These are phyloP conservation scores for Gortyna flavago DNA, from an alignment of 2,888 invertebrate genomes.

Conservation along the genomic window DNA sequence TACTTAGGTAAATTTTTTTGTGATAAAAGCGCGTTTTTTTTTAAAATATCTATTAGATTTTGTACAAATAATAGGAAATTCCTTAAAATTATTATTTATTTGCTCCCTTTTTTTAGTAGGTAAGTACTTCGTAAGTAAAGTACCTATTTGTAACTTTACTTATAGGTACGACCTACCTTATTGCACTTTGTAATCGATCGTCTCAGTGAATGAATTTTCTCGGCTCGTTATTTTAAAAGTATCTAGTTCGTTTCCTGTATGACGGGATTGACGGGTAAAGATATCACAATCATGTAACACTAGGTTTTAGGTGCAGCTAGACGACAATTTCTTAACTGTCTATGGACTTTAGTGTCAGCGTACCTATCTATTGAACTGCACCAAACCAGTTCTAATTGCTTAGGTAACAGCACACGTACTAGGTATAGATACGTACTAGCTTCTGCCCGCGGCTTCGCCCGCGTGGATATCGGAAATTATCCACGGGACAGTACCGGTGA, in stretches of 20 bases:
- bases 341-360: neutral
- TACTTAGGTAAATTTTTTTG: too few relatives aligned
- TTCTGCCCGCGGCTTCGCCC: too few relatives aligned
- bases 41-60: neutral
- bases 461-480: too few relatives aligned
- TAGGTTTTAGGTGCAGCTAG: neutral
- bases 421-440: neutral
- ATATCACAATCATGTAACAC: constrained; percentile 14
- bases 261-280: constrained; percentile 13
- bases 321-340: constrained; percentile 4
- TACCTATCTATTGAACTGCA: neutral
- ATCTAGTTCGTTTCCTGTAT: constrained; percentile 29
- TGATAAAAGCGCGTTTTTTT: too few relatives aligned
- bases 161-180: neutral
- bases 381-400: neutral
- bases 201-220: constrained; percentile 25
- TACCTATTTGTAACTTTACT: neutral
- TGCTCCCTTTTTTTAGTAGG: too few relatives aligned
- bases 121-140: neutral
- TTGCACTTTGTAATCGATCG: constrained; percentile 19
- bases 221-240: constrained; percentile 2
- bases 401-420: neutral
- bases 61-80: too few relatives aligned
- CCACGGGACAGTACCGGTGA: too few relatives aligned
- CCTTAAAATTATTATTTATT: too few relatives aligned